Percentiles rank a stretch among this genome's conserved stretches.
These are phyloP conservation scores for Drosophila acutilabella DNA, from an alignment of 2,888 invertebrate species.

Conservation along the genomic window DNA sequence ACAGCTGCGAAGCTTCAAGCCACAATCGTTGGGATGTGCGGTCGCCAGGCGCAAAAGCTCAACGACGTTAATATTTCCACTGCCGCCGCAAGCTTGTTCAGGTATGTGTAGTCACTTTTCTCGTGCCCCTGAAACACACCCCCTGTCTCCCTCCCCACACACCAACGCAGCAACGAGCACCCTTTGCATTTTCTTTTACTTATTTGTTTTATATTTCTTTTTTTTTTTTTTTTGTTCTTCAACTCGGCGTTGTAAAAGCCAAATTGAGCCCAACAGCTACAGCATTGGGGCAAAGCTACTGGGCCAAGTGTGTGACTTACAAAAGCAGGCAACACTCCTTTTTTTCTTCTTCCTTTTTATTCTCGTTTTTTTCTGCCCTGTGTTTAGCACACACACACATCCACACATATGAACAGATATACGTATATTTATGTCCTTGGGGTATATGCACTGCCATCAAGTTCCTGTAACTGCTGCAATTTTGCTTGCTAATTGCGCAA, in stretches of 20 bases:
- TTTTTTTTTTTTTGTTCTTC: neutral
- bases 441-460: conserved; percentile 9
- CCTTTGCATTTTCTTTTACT: conserved; percentile 7
- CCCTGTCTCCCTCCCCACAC: neutral
- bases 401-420: neutral
- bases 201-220: neutral
- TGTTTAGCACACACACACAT: conserved; percentile 13
- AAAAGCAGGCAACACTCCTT: conserved; percentile 11
- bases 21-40: conserved; percentile 97
- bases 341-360: neutral
- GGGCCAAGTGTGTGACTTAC: conserved; percentile 27
- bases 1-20: conserved; percentile 97
- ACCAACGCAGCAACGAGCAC: neutral
- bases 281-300: conserved; percentile 4
- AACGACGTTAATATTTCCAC: conserved; percentile 96
- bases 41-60: conserved; percentile 97
- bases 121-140: neutral
- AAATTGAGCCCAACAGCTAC: conserved; percentile 39
- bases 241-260: conserved; percentile 32
- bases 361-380: neutral
- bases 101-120: conserved; percentile 86
- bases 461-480: conserved; percentile 7
- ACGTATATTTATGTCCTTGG: conserved; percentile 1
- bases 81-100: conserved; percentile 97
- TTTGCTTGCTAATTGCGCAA: conserved; percentile 13